Evolutionary conservation across 1,140 invertebrate species (phyloP).

Genomic region (Neodiprion virginianus): DNA sequence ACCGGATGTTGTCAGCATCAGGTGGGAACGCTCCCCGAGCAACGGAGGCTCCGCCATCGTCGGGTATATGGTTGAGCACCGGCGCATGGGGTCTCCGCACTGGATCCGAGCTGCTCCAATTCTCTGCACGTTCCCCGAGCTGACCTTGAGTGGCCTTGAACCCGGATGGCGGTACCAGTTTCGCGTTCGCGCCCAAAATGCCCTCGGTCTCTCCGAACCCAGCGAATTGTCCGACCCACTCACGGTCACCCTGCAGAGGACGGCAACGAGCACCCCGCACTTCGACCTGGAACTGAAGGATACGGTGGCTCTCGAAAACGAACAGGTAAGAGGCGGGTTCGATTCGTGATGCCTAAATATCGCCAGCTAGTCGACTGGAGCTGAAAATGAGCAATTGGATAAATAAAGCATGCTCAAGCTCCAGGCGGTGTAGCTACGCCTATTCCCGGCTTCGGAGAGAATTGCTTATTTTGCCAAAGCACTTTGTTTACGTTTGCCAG

Average conservation of each 20-base stretch:
- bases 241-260: slow-evolving; percentile 75
- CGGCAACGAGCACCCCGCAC: slow-evolving; percentile 69
- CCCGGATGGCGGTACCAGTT: slow-evolving; percentile 90
- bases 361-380: too few relatives aligned
- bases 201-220: slow-evolving; percentile 79
- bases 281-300: slow-evolving; percentile 75
- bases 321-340: slow-evolving; percentile 63
- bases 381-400: too few relatives aligned
- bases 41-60: slow-evolving; percentile 91
- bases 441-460: too few relatives aligned
- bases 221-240: slow-evolving; percentile 80
- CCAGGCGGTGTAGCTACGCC: too few relatives aligned
- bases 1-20: slow-evolving; percentile 85
- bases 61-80: slow-evolving; percentile 83
- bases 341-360: too few relatives aligned
- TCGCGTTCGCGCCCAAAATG: slow-evolving; percentile 86
- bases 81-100: slow-evolving; percentile 75
- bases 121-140: slow-evolving; percentile 72
- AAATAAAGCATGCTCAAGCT: too few relatives aligned
- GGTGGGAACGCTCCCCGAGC: slow-evolving; percentile 80
- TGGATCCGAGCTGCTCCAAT: slow-evolving; percentile 79
- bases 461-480: too few relatives aligned
- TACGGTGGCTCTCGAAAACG: slow-evolving; percentile 75
- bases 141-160: slow-evolving; percentile 79
- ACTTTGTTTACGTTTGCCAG: too few relatives aligned